These are phyloP conservation scores for Natrix natrix DNA, from an alignment of 2,797 vertebrate genomes.

Conservation along the genomic window DNA sequence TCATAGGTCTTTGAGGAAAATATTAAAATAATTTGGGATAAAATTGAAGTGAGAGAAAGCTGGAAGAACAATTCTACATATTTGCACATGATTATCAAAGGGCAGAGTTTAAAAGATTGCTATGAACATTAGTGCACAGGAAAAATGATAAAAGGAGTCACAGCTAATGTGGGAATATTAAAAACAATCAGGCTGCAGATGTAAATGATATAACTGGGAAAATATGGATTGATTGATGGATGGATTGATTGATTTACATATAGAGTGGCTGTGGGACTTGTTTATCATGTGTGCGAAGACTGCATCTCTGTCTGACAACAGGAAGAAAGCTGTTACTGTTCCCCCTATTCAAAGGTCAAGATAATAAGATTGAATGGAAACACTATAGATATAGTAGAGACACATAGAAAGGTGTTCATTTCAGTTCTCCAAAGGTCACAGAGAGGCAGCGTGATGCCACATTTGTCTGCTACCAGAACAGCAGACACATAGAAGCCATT, in stretches of 20 bases:
- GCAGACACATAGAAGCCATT: neutral
- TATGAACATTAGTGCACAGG: neutral
- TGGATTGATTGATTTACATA: neutral
- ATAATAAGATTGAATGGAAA: neutral
- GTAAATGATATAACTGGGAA: neutral
- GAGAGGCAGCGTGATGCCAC: neutral
- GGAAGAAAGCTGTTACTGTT: neutral
- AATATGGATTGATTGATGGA: neutral
- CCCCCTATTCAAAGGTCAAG: neutral
- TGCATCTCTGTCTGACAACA: neutral
- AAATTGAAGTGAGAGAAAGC: neutral
- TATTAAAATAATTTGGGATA: neutral
- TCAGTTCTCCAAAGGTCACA: neutral
- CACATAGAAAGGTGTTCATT: neutral
- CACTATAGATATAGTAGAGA: neutral
- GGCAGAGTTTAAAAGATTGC: neutral
- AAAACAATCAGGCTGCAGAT: neutral
- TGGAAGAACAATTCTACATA: neutral
- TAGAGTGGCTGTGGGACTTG: neutral
- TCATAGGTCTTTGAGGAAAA: neutral
- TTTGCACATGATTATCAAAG: neutral
- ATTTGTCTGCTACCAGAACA: neutral
- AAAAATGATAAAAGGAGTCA: neutral
- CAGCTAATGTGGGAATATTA: neutral
- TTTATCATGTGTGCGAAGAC: neutral